Conservation (phyloP, 2,888 invertebrate genomes). For the Drosophila paracracens region DNA sequence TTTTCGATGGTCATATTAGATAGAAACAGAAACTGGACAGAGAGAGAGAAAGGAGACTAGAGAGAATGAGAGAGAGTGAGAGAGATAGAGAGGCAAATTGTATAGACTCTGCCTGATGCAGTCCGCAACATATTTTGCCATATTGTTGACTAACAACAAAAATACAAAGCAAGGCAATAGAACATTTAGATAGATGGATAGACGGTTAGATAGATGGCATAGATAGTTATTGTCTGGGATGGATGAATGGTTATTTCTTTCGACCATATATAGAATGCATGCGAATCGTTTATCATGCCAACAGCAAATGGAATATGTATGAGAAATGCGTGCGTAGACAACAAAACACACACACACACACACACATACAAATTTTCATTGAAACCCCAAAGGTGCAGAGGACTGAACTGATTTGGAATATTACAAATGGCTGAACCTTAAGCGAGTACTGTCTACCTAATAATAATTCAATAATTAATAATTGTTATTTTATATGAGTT, state of each 20-base stretch:
- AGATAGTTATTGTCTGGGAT: conserved; percentile 35
- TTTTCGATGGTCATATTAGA: conserved; percentile 73
- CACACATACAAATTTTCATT: not conserved
- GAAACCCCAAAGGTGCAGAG: not conserved
- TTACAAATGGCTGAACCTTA: not conserved
- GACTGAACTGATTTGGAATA: not conserved
- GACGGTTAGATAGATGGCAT: conserved; percentile 40
- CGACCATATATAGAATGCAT: conserved; percentile 44
- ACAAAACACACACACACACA: not conserved
- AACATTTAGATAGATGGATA: conserved; percentile 41
- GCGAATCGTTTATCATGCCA: conserved; percentile 59
- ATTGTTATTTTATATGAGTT: not conserved
- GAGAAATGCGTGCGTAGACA: conserved; percentile 10
- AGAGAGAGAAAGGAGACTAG: not conserved
- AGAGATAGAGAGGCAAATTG: conserved; percentile 1
- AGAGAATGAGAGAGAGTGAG: not conserved
- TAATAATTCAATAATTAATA: not conserved
- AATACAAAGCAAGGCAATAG: conserved; percentile 24
- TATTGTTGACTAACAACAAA: conserved; percentile 38
- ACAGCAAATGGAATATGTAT: conserved; percentile 3
- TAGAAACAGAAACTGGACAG: conserved; percentile 37
- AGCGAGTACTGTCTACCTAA: not conserved
- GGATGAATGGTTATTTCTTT: conserved; percentile 44
- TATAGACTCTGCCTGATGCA: conserved; percentile 24
- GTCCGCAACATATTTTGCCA: conserved; percentile 31